Evolutionary conservation across 2,113 vertebrate genomes (phyloP).

Genomic region (Columbina picui): DNA sequence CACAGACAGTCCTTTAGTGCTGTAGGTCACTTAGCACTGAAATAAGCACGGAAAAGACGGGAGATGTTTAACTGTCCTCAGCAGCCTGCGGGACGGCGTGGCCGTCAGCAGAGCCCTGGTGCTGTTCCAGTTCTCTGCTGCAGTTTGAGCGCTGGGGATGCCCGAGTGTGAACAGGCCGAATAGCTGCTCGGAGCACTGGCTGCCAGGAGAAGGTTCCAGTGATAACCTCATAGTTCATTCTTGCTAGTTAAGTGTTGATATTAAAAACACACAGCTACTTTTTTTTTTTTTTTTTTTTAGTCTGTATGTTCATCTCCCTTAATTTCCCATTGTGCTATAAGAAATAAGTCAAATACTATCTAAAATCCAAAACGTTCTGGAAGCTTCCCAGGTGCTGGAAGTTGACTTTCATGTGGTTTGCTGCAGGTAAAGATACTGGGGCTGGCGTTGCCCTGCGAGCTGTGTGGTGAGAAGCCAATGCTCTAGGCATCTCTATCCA

Average conservation of each 20-base stretch:
- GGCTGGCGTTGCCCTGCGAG: accelerated
- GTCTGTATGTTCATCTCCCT: not conserved
- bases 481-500: not conserved
- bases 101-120: not conserved
- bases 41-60: not conserved
- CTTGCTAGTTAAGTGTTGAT: not conserved
- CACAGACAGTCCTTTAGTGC: not conserved
- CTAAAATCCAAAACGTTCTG: not conserved
- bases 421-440: not conserved
- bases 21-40: not conserved
- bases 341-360: not conserved
- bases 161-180: too few relatives aligned
- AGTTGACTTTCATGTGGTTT: not conserved
- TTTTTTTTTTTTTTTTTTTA: not conserved
- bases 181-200: too few relatives aligned
- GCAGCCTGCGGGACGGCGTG: not conserved
- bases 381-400: not conserved
- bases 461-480: not conserved
- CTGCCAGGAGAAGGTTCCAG: not conserved
- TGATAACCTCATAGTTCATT: not conserved
- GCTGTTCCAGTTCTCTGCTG: not conserved
- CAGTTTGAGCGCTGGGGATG: not conserved
- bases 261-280: not conserved
- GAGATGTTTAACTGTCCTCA: not conserved
- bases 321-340: not conserved